Evolutionary conservation across 1,140 invertebrate genomes (phyloP).

Genomic region (Cryptotermes secundus): DNA sequence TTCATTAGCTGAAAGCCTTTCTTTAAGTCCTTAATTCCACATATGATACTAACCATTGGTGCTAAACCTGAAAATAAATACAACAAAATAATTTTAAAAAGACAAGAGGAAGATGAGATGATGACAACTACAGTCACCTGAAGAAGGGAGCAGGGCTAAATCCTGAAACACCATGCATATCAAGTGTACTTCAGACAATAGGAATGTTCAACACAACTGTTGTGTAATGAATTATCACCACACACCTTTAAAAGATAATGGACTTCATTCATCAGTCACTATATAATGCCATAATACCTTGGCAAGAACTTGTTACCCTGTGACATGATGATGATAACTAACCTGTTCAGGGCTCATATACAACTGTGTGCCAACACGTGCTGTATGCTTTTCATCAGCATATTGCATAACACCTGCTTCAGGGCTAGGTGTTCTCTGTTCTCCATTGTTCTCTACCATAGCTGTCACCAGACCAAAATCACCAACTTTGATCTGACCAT

Average conservation of each 20-base stretch:
- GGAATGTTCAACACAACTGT: not conserved
- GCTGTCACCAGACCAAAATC: constrained; percentile 95
- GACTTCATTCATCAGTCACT: too few species aligned
- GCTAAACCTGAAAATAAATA: too few species aligned
- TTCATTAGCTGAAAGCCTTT: too few species aligned
- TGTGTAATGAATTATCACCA: not conserved
- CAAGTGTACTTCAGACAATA: not conserved
- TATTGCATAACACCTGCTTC: not conserved
- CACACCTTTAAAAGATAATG: constrained; percentile 11
- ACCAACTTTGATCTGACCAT: constrained; percentile 90
- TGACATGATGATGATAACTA: not conserved
- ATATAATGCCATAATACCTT: too few species aligned
- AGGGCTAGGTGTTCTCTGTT: constrained; percentile 39
- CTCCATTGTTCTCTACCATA: constrained; percentile 64
- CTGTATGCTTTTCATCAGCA: constrained; percentile 56
- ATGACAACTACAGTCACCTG: too few species aligned
- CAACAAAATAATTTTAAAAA: too few species aligned
- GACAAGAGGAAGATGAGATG: too few species aligned
- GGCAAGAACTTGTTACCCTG: not conserved
- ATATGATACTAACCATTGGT: too few species aligned
- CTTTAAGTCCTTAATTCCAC: too few species aligned
- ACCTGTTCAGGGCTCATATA: constrained; percentile 98
- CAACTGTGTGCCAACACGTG: constrained; percentile 80
- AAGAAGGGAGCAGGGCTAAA: too few species aligned
- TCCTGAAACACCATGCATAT: too few species aligned